Percentiles rank a stretch among this genome's conserved stretches.
These are phyloP conservation scores for Andricus grossulariae DNA, from an alignment of 1,140 invertebrate genomes.

Conservation along the genomic window DNA sequence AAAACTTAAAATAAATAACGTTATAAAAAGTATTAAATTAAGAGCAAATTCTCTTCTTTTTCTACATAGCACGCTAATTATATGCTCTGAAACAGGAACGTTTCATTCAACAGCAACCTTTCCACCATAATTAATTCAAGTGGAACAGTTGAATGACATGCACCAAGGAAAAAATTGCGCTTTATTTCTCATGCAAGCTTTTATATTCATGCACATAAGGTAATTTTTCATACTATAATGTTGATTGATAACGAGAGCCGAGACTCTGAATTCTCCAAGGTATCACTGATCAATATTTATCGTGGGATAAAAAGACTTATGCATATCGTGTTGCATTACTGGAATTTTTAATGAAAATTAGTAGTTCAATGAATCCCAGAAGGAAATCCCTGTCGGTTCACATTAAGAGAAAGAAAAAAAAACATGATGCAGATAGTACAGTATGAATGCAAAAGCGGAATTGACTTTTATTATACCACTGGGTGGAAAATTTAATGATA, in stretches of 20 bases:
- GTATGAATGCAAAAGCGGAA: constrained; percentile 38
- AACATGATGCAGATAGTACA: background rate
- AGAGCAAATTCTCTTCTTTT: too few relatives aligned
- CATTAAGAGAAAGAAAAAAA: background rate
- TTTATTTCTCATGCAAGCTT: background rate
- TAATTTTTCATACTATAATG: background rate
- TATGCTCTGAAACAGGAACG: too few relatives aligned
- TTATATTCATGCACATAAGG: background rate
- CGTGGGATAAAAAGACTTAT: constrained; percentile 3
- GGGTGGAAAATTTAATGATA: too few relatives aligned
- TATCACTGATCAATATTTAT: constrained; percentile 26
- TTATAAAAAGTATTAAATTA: too few relatives aligned
- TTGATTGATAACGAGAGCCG: background rate
- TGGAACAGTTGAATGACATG: too few relatives aligned
- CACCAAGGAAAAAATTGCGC: background rate
- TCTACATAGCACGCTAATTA: too few relatives aligned
- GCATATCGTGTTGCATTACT: background rate
- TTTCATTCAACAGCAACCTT: too few relatives aligned
- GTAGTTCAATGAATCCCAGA: constrained; percentile 17
- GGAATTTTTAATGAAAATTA: constrained; percentile 6
- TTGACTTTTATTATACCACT: constrained; percentile 18
- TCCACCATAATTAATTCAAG: too few relatives aligned
- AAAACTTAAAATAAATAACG: too few relatives aligned
- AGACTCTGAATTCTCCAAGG: background rate
- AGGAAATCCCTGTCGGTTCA: background rate